phyloP scores from a whole-genome alignment of 2,113 vertebrate species.

The Rhabdornis inornatus region DNA sequence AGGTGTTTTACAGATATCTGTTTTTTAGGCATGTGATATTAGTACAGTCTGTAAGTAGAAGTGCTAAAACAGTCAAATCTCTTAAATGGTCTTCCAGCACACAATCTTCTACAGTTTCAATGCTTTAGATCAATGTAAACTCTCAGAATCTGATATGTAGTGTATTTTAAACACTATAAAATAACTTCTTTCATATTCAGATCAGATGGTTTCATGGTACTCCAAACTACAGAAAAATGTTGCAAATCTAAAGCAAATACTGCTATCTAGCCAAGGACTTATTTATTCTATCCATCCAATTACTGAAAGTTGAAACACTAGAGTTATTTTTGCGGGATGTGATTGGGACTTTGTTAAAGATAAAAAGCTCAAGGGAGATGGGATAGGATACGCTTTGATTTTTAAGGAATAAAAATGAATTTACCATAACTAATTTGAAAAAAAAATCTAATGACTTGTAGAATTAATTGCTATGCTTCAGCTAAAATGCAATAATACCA shows the following conservation, averaged over 20 bases:
- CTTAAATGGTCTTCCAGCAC: not conserved
- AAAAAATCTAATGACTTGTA: not conserved
- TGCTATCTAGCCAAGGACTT: not conserved
- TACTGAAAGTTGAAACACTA: not conserved
- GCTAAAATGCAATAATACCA: not conserved
- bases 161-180: not conserved
- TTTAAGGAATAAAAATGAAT: not conserved
- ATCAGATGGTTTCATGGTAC: not conserved
- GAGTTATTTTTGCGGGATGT: not conserved
- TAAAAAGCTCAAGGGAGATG: not conserved
- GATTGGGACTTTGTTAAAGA: not conserved
- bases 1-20: not conserved
- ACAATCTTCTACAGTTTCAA: not conserved
- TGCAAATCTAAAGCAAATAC: not conserved
- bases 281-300: not conserved
- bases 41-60: not conserved
- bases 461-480: not conserved
- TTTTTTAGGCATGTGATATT: not conserved
- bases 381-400: not conserved
- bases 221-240: not conserved
- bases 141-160: not conserved
- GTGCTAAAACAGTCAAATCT: conserved; percentile 29
- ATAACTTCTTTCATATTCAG: not conserved
- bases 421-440: not conserved
- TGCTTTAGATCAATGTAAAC: not conserved